Base-by-base conservation (phyloP, 2,113 vertebrate genomes). In the Arothron firmamentum region DNA sequence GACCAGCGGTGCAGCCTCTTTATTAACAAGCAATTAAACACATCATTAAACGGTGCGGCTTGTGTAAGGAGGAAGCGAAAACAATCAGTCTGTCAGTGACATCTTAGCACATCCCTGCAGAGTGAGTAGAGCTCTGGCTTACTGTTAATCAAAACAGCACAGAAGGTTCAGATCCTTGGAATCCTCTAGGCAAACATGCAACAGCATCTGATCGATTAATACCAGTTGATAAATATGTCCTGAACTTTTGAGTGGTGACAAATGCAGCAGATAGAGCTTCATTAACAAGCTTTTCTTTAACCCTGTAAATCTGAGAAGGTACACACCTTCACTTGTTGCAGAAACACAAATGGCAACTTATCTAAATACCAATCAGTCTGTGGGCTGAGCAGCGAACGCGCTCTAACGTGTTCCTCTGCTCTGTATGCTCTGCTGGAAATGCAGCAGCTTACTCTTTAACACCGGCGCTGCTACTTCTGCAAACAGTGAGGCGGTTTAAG, bases 391-490 rank as follows among this genome's bases (percentile, higher is more conserved):
- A 58, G 21, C 62, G 71, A 5, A 55, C 86, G 28, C 82, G 87
- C 67, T 59, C 41, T 65, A 47, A 75, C 89, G 56, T 64, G 17
- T 59, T 41, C 51, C 49, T 74, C n/a, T 60, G 48, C 19, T 0
- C 34, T 25, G 20, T 14, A 38, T 3, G n/a, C n/a, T n/a, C n/a
- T n/a, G n/a, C n/a, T n/a, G n/a, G n/a, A n/a, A n/a, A 59, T 13
- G 77, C 67, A 56, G 50, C 79, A 80, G 82, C 70, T 73, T 81
- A 69, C 59, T 21, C 45, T 25, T 41, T 56, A 50, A 62, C 67
- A 62, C 52, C 50, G 63, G 20, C 17, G 65, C 53, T 31, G 31
- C 64, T 67, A 54, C 23, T 0, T 54, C 42, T 46, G 28, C 14
- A 54, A 16, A 47, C 45, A 17, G 45, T 47, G 45, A 18, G 6